Evolutionary conservation across 2,113 vertebrate species (phyloP), one percentile per base, ranked within the genome.

Genomic region (Pterocles orientalis): DNA sequence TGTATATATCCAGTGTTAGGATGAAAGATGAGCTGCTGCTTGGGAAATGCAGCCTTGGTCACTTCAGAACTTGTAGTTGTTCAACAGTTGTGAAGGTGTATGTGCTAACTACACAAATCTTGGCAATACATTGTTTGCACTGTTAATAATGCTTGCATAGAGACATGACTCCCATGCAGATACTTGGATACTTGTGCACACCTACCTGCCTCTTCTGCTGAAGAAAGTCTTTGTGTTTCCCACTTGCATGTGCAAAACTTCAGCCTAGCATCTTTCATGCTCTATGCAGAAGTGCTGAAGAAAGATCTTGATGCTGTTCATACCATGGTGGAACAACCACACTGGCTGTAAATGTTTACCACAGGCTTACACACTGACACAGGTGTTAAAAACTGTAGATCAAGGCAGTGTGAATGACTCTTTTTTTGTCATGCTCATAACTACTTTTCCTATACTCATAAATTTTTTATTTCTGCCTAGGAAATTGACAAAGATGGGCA

Each of bases 401-500:
- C 31, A 72, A 61, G 39, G 43, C 24, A 89, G 60, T 2, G 1
- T 48, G 25, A 88, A 58, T 57, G 16, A 76, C 31, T 56, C 16
- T 60, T 39, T 88, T 76, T 14, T 60, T 65, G 47, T 20, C 39
- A 53, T 41, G 33, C 24, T 64, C 18, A 2, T 69, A 83, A 83
- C 56, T 91, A 16, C 34, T 84, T 91, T 66, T 85, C 58, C 45
- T 80, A 4, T 69, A n/a, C 21, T 73, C 9, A 13, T 41, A 12
- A 72, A 15, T n/a, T 41, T 75, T 90, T 89, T 64, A 76, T 94
- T 92, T 89, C 58, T 91, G 31, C 57, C n/a, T 90, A 31, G 28
- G 68, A 79, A 34, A 10, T 39, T 86, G n/a, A 72, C 72, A 45
- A 65, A 88, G 76, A 82, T 70, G 24, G 66, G 54, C 48, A 65